Conservation (phyloP, 2,113 vertebrate genomes). For the Plestiodon gilberti region DNA sequence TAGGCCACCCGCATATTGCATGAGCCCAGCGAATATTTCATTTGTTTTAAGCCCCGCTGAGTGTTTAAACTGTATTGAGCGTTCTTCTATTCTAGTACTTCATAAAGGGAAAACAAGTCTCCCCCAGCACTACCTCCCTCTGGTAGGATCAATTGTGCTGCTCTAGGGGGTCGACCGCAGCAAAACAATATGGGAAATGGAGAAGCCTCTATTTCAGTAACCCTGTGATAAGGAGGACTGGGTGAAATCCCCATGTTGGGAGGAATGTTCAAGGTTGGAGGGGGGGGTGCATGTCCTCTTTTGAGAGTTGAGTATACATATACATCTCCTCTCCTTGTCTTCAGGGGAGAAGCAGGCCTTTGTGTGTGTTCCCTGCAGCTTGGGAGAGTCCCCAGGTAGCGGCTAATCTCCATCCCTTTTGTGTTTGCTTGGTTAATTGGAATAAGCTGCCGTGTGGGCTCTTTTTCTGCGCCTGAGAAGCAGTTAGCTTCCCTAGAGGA, state of each 20-base stretch:
- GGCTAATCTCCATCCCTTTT: background rate
- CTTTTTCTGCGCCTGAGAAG: background rate
- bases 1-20: background rate
- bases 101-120: background rate
- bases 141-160: background rate
- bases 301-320: background rate
- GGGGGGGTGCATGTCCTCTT: background rate
- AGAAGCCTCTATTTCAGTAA: background rate
- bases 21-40: too few species aligned
- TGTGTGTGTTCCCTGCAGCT: background rate
- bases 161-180: background rate
- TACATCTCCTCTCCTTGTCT: background rate
- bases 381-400: background rate
- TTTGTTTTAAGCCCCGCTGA: background rate
- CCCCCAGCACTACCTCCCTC: too few species aligned
- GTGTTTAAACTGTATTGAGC: background rate
- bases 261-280: too few species aligned
- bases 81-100: background rate
- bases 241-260: background rate
- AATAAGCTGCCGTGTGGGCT: background rate
- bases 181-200: background rate
- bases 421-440: background rate
- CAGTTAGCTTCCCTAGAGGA: background rate
- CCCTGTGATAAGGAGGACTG: background rate
- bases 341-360: background rate